Base-by-base conservation (phyloP, 2,888 invertebrate genomes). In the Diplazon laetatorius region DNA sequence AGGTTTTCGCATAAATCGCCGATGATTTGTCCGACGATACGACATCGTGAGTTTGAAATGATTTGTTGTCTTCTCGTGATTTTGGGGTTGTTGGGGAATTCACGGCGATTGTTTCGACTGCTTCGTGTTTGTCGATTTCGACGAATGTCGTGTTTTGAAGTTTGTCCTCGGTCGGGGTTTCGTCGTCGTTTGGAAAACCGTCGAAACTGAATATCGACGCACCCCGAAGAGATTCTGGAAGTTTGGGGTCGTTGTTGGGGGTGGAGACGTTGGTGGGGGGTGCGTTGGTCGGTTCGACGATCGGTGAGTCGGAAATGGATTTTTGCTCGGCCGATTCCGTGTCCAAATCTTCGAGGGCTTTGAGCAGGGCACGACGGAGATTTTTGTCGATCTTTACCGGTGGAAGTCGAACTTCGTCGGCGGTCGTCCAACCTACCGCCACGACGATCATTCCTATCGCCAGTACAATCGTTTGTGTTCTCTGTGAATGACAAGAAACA, bases 321-420 rank as follows among this genome's bases (percentile, higher is more conserved):
- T 86, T 87, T 18, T 92, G 92, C 16, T 91, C 88, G 60, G 92
- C 93, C 2, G 92, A 92, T 14, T 93, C 93, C 80, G 93, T 94
- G 90, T 96, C 96, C 60, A 96, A 91, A 85, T 96, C 95, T 63
- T 94, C 94, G 3, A 97, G 92, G 10, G 96, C 96, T 91, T 94
- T 94, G 4, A 96, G 91, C 48, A 96, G 91, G 0, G 96, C 96
- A 89, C 94, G 94, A 14, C 96, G 92, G 37, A 97, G 93, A 80
- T 94, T 95, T 52, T 95, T 94, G 89, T 96, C 96, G 70, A 96
- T 90, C 75, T 94, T 93, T 0, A 94, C 92, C 0, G 95, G 93
- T 1, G 94, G 90, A 69, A 92, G 92, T 3, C 63, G 91, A 74
- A 60, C 92, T 55, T 80, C 72, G 52, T 80, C 76, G 63, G 78